Evolutionary conservation across 2,113 vertebrate genomes (phyloP).

Genomic region (Patagioenas fasciata): DNA sequence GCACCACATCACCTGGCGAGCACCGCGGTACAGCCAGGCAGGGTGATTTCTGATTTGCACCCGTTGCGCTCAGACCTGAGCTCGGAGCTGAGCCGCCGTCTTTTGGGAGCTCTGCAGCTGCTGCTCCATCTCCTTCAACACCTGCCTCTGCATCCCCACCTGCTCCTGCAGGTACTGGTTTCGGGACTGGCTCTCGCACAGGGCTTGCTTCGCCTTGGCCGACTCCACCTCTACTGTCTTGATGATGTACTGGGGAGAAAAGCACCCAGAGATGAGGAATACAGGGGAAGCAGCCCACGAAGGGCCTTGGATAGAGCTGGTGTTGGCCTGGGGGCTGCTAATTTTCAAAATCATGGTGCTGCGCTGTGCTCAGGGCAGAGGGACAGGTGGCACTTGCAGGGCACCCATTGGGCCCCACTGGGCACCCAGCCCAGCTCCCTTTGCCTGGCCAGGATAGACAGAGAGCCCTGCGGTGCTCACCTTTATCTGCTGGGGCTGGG

Average conservation of each 20-base stretch:
- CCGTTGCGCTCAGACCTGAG: conserved; percentile 76
- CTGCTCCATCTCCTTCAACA: conserved; percentile 87
- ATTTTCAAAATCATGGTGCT: background rate
- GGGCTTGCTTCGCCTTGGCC: conserved; percentile 77
- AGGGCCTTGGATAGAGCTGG: background rate
- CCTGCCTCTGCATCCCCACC: conserved; percentile 85
- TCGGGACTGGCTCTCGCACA: conserved; percentile 82
- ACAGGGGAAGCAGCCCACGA: background rate
- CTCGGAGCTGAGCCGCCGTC: conserved; percentile 81
- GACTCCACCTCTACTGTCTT: conserved; percentile 88
- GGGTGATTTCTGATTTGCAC: background rate
- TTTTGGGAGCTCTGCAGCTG: conserved; percentile 90
- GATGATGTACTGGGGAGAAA: conserved; percentile 76
- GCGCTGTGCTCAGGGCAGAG: background rate
- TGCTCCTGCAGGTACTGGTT: conserved; percentile 90
- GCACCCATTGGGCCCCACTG: background rate
- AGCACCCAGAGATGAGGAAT: background rate
- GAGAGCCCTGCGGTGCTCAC: conserved; percentile 55
- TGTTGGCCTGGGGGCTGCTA: background rate
- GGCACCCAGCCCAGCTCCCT: background rate
- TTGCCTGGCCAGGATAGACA: accelerated
- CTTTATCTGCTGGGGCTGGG: conserved; percentile 82
- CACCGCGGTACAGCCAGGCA: accelerated
- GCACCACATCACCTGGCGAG: accelerated
- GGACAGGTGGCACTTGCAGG: background rate